These are phyloP conservation scores for Morphnarchus princeps DNA, from an alignment of 2,113 vertebrate genomes.

Conservation along the genomic window DNA sequence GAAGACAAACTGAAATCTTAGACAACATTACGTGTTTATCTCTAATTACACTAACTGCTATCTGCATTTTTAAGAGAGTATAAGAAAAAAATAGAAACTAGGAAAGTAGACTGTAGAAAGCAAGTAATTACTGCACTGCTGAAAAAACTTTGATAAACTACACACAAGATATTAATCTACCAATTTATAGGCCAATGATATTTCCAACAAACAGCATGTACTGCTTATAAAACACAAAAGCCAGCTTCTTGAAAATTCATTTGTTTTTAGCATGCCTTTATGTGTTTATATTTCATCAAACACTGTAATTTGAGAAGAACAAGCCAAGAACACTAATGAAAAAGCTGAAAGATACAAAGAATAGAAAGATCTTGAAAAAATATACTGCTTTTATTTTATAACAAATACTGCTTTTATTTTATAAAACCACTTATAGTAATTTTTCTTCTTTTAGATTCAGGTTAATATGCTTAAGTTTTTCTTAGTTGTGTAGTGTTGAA, in stretches of 20 bases:
- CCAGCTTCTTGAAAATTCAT: neutral
- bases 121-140: neutral
- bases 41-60: neutral
- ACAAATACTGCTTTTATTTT: neutral
- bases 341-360: neutral
- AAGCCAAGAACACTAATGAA: neutral
- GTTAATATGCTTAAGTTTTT: slow-evolving; percentile 2
- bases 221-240: neutral
- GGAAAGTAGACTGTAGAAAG: neutral
- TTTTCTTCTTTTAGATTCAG: slow-evolving; percentile 21
- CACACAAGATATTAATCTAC: neutral
- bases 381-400: neutral
- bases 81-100: neutral
- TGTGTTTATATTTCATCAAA: neutral
- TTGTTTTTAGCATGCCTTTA: neutral
- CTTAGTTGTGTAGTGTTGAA: slow-evolving; percentile 10
- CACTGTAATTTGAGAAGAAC: neutral
- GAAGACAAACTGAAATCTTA: neutral
- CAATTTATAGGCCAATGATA: neutral
- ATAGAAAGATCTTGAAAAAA: neutral
- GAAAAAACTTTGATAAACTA: slow-evolving; percentile 5
- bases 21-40: neutral
- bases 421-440: neutral
- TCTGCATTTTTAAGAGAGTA: neutral
- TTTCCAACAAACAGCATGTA: neutral